Conservation (phyloP, 2,113 vertebrate genomes). For the Lamprologus lemairii region DNA sequence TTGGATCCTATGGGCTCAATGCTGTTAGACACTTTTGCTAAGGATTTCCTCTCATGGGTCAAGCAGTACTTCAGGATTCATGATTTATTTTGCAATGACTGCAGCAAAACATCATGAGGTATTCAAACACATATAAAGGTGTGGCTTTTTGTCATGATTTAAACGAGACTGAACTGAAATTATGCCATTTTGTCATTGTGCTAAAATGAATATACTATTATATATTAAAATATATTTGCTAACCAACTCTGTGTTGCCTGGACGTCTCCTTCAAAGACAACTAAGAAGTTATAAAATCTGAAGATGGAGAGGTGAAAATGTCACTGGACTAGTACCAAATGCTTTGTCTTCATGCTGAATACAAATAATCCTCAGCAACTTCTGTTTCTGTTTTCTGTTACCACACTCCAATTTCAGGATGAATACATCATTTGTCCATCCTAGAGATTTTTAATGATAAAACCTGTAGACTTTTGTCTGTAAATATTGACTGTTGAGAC, state of each 20-base stretch:
- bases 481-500: background rate
- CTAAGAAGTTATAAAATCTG: background rate
- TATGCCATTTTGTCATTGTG: conserved; percentile 75
- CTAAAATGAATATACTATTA: conserved; percentile 77
- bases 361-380: background rate
- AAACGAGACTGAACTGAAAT: conserved; percentile 69
- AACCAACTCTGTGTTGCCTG: accelerated
- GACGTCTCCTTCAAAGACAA: background rate
- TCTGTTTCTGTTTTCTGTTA: no score
- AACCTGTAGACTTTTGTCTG: background rate
- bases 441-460: background rate
- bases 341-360: accelerated
- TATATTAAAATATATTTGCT: conserved; percentile 73
- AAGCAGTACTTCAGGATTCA: conserved; percentile 34
- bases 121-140: conserved; percentile 26
- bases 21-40: conserved; percentile 50
- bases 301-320: background rate
- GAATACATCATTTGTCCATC: background rate
- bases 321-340: background rate
- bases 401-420: background rate
- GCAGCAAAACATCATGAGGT: conserved; percentile 33
- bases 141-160: conserved; percentile 71
- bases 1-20: conserved; percentile 33
- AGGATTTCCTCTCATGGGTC: conserved; percentile 20
- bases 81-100: conserved; percentile 32